Conservation (phyloP, 2,888 invertebrate species). For the Perithous albicinctus region DNA sequence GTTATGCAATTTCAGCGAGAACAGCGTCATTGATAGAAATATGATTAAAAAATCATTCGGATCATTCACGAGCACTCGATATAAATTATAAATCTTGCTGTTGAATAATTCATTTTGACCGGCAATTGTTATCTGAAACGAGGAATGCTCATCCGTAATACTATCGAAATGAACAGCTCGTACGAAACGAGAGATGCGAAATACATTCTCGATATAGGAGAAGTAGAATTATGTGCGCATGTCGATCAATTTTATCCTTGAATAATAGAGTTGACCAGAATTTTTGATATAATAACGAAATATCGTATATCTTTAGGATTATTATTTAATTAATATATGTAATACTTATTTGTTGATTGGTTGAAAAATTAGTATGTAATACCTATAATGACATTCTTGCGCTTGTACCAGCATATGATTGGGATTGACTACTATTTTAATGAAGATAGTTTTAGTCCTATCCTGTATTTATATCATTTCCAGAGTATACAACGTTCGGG, state of each 20-base stretch:
- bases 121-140: neutral
- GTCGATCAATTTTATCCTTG: slow-evolving; percentile 6
- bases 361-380: neutral
- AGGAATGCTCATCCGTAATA: slow-evolving; percentile 26
- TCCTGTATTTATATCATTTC: neutral
- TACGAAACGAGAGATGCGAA: neutral
- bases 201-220: slow-evolving; percentile 19
- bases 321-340: no score
- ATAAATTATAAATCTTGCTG: slow-evolving; percentile 16
- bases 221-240: slow-evolving; percentile 17
- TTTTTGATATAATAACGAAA: neutral
- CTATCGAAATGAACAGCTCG: slow-evolving; percentile 24
- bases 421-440: neutral
- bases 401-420: neutral
- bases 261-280: neutral
- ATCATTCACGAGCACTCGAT: slow-evolving; percentile 5
- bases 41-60: slow-evolving; percentile 19
- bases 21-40: neutral
- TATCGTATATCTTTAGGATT: neutral
- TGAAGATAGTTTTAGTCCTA: neutral
- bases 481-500: neutral
- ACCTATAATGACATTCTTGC: neutral
- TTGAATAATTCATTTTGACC: slow-evolving; percentile 37
- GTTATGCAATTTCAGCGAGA: neutral
- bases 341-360: neutral